Conservation (phyloP, 1,140 invertebrate genomes). For the Penaeus chinensis region DNA sequence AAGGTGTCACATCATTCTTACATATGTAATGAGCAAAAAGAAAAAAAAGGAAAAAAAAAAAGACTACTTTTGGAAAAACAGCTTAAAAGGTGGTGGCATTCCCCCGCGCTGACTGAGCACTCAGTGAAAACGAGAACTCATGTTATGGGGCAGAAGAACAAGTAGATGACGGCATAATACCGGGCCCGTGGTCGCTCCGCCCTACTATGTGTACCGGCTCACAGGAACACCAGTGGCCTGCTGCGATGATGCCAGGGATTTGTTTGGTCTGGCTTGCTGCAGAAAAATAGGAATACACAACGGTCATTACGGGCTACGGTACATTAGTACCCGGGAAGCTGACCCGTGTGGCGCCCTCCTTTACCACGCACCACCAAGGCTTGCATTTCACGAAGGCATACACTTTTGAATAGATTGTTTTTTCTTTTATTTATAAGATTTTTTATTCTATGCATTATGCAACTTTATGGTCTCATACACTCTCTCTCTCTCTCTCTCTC, state of each 20-base stretch:
- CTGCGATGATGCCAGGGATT: slow-evolving; percentile 32
- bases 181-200: slow-evolving; percentile 47
- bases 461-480: no score
- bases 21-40: no score
- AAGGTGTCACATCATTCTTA: no score
- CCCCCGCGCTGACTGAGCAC: slow-evolving; percentile 54
- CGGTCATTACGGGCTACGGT: slow-evolving; percentile 57
- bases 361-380: slow-evolving; percentile 42
- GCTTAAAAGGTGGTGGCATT: slow-evolving; percentile 36
- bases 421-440: no score
- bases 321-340: slow-evolving; percentile 57
- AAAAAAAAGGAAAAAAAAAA: no score
- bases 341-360: slow-evolving; percentile 55
- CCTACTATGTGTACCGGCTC: slow-evolving; percentile 50
- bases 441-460: no score
- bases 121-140: slow-evolving; percentile 48
- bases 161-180: slow-evolving; percentile 58
- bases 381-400: background rate
- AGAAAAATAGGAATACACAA: slow-evolving; percentile 54
- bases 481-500: no score
- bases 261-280: slow-evolving; percentile 38
- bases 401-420: no score
- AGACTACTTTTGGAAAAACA: no score
- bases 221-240: slow-evolving; percentile 41
- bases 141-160: slow-evolving; percentile 55